Percentiles rank a stretch among this genome's conserved stretches.
phyloP scores from a whole-genome alignment of 2,113 vertebrate genomes.

The Anas platyrhynchos region DNA sequence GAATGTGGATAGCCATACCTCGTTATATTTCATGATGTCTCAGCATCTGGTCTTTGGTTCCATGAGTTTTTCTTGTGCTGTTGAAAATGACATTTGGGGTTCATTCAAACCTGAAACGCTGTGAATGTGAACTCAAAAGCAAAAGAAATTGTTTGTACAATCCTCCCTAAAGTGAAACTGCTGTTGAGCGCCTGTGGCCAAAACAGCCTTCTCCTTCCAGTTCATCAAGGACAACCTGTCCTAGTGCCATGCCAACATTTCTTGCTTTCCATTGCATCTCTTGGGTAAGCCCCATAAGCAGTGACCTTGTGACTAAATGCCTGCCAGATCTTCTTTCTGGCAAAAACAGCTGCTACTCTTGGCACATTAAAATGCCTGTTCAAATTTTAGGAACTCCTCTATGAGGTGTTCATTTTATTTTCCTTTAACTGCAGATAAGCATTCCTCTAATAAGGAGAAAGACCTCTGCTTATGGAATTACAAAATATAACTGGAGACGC shows the following conservation, averaged over 20 bases:
- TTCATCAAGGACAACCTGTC: slow-evolving; percentile 71
- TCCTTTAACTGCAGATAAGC: slow-evolving; percentile 37
- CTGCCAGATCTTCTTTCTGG: slow-evolving; percentile 72
- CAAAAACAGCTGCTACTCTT: slow-evolving; percentile 73
- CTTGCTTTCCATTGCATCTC: slow-evolving; percentile 46
- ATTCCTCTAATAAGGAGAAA: slow-evolving; percentile 48
- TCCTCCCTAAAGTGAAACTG: slow-evolving; percentile 10
- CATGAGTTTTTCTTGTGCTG: background rate
- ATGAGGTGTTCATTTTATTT: slow-evolving; percentile 65
- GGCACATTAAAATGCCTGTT: slow-evolving; percentile 50
- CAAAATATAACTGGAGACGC: slow-evolving; percentile 12
- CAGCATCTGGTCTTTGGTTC: background rate
- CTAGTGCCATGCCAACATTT: slow-evolving; percentile 53
- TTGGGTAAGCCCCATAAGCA: slow-evolving; percentile 68
- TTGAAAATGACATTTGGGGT: background rate
- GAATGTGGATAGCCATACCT: background rate
- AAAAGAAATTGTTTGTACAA: background rate
- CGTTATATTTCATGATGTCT: background rate
- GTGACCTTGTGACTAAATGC: slow-evolving; percentile 69
- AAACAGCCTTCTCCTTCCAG: slow-evolving; percentile 70
- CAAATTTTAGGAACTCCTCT: slow-evolving; percentile 66
- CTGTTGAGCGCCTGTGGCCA: slow-evolving; percentile 54
- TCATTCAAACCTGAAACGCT: background rate
- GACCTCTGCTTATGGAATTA: background rate
- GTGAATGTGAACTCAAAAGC: background rate